These are phyloP conservation scores for Oxytorus armatus DNA, from an alignment of 2,888 invertebrate species.

Conservation along the genomic window DNA sequence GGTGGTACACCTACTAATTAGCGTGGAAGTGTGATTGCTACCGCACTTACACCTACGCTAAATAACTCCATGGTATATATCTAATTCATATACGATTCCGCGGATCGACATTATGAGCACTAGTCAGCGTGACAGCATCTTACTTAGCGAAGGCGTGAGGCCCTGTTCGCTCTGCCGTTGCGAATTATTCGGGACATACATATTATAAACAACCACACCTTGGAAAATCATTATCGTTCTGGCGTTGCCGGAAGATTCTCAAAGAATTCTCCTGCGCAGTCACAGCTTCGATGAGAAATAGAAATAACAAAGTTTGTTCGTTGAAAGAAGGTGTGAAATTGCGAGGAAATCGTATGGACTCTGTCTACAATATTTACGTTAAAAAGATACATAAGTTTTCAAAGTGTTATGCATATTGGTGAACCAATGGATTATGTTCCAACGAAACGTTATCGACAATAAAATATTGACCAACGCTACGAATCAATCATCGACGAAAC, in stretches of 20 bases:
- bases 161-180: slow-evolving; percentile 59
- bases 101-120: slow-evolving; percentile 55
- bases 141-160: slow-evolving; percentile 66
- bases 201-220: slow-evolving; percentile 6
- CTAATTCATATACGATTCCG: slow-evolving; percentile 59
- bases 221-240: neutral
- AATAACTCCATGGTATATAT: slow-evolving; percentile 39
- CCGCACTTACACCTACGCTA: slow-evolving; percentile 63
- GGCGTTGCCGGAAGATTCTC: neutral
- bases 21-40: slow-evolving; percentile 58
- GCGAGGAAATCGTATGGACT: too few species aligned
- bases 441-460: too few species aligned
- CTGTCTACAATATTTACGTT: too few species aligned
- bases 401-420: too few species aligned
- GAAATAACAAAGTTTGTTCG: too few species aligned
- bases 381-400: too few species aligned
- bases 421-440: too few species aligned
- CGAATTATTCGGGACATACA: slow-evolving; percentile 58
- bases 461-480: too few species aligned
- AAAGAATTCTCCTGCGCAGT: neutral
- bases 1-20: slow-evolving; percentile 67
- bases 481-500: too few species aligned
- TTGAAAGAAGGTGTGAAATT: too few species aligned
- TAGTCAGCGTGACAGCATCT: slow-evolving; percentile 67
- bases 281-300: neutral